Evolutionary conservation across 2,888 invertebrate genomes (phyloP), one percentile per base, ranked within the genome.

Genomic region (Holacanthella duospinosa): DNA sequence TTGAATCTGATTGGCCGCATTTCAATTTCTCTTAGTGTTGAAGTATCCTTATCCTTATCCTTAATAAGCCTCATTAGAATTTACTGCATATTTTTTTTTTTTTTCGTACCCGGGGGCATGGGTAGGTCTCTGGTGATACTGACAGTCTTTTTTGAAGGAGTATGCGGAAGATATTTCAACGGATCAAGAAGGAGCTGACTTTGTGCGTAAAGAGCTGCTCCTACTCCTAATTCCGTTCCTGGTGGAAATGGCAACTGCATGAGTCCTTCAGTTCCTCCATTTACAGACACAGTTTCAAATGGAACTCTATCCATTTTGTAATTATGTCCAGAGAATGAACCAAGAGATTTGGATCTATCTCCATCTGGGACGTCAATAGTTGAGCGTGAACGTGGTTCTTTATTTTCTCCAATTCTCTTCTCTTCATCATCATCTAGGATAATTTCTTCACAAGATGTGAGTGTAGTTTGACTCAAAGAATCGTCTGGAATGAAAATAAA

Each of bases 41-140:
- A n/a, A n/a, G n/a, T n/a, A n/a, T n/a, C n/a, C n/a, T n/a, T n/a
- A n/a, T n/a, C n/a, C n/a, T n/a, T n/a, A n/a, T n/a, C n/a, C n/a
- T n/a, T n/a, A n/a, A n/a, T n/a, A n/a, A n/a, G n/a, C n/a, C 43
- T 16, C 16, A 12, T 12, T 12, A 12, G 16, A 16, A 43, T 12
- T 43, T 43, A 16, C 43, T 43, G 9, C 43, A 16, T 9, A 9
- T 43, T 43, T 16, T 43, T 43, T 43, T 21, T 27, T n/a, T n/a
- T n/a, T n/a, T n/a, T n/a, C n/a, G n/a, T n/a, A 88, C 88, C 86
- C 68, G 93, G 93, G 29, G 94, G 95, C 89, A 95, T 89, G 0
- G 95, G 95, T 66, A 95, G 80, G 78, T 92, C 93, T 79, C 89
- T 89, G 57, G 77, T 76, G 74, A 93, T 88, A 70, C 89, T 85